Conservation (phyloP, 2,113 vertebrate species). For the Myotis davidii region DNA sequence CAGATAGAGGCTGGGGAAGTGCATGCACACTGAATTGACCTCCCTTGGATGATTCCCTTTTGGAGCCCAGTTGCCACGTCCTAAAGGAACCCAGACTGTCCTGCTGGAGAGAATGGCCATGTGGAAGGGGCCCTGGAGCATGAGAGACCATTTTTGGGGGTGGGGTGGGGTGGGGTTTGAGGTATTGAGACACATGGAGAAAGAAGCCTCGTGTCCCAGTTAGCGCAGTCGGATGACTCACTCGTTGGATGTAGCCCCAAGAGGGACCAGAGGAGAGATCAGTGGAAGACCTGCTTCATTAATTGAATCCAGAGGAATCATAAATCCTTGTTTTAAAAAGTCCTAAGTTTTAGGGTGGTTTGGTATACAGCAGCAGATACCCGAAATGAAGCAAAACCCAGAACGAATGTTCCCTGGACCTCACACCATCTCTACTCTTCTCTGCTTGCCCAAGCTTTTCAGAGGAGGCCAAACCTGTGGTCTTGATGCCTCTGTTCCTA, state of each 20-base stretch:
- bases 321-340: not conserved
- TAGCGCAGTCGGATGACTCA: not conserved
- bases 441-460: not conserved
- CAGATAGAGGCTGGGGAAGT: not conserved
- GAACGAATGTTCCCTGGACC: not conserved
- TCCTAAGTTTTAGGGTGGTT: not conserved
- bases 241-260: not conserved
- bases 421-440: not conserved
- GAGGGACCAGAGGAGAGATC: not conserved
- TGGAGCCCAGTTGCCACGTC: not conserved
- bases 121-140: not conserved
- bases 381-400: not conserved
- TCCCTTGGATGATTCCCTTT: not conserved
- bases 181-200: not conserved
- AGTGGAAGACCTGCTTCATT: not conserved
- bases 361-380: not conserved
- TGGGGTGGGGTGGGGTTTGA: not conserved
- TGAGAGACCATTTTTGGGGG: not conserved
- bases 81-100: not conserved
- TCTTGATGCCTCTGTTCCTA: not conserved
- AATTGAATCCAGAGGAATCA: not conserved
- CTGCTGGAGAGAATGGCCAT: not conserved
- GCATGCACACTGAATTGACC: not conserved
- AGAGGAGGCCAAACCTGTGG: not conserved
- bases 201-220: not conserved